Evolutionary conservation across 2,888 invertebrate genomes (phyloP).

Genomic region (Eucriotettix oculatus): DNA sequence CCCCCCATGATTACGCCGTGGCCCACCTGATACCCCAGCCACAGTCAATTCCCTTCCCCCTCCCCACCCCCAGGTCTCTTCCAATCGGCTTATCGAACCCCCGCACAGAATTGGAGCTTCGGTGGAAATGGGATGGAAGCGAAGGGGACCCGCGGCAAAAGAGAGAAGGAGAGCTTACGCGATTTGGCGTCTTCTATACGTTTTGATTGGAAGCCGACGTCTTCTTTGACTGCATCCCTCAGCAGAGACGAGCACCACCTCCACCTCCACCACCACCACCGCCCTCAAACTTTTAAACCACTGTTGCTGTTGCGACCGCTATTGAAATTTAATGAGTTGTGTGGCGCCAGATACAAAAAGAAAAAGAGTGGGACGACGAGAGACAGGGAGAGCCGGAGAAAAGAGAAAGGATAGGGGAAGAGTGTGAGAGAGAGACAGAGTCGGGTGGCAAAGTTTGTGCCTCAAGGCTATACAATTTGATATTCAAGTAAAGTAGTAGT

Average conservation of each 20-base stretch:
- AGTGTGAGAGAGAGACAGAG: too few relatives aligned
- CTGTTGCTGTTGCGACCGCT: neutral
- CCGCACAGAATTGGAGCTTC: conserved; percentile 9
- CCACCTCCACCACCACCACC: neutral
- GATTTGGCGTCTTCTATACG: conserved; percentile 5
- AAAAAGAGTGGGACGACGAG: too few relatives aligned
- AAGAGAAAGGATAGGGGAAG: too few relatives aligned
- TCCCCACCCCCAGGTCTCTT: neutral
- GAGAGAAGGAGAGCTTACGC: conserved; percentile 1
- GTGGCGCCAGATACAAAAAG: neutral
- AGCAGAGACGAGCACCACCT: neutral
- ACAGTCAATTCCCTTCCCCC: neutral
- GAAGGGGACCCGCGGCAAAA: too few relatives aligned
- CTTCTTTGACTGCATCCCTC: too few relatives aligned
- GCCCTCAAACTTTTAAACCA: neutral
- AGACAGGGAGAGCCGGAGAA: too few relatives aligned
- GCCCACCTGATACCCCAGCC: neutral
- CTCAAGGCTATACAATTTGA: too few relatives aligned
- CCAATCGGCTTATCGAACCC: conserved; percentile 11
- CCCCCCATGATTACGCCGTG: neutral
- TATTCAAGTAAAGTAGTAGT: too few relatives aligned
- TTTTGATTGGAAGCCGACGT: conserved; percentile 7
- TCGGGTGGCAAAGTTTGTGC: too few relatives aligned
- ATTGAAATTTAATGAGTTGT: neutral
- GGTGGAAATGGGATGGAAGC: conserved; percentile 7